A percentile compares a stretch with the other conserved stretches of the same genome.
Conservation (phyloP, 2,113 vertebrate species). For the Ammodytes dubius region DNA sequence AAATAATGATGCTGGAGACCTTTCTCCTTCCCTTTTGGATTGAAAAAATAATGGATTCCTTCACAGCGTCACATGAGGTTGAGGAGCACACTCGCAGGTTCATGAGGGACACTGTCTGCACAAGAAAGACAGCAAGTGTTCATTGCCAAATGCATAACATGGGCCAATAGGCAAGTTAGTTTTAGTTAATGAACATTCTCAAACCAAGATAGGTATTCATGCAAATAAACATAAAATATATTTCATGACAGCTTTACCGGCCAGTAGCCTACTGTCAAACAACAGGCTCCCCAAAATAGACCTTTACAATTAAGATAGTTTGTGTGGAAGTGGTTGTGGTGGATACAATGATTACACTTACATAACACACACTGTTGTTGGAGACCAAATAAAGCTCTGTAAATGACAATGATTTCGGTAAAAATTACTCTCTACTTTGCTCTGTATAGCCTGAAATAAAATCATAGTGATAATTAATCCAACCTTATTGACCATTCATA, state of each 20-base stretch:
- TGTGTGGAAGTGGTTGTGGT: background rate
- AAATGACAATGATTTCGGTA: background rate
- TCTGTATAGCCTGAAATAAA: background rate
- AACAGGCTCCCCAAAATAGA: background rate
- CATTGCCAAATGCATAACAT: conserved; percentile 71
- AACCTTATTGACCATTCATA: background rate
- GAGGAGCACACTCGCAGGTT: conserved; percentile 83
- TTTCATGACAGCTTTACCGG: background rate
- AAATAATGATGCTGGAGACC: conserved; percentile 95
- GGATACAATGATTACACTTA: background rate
- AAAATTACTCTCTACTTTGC: too few species aligned
- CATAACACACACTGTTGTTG: background rate
- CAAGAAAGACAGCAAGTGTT: conserved; percentile 83
- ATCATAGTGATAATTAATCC: background rate
- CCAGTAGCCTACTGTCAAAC: background rate
- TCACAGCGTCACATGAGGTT: conserved; percentile 88
- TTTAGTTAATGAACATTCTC: conserved; percentile 53
- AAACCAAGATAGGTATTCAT: conserved; percentile 17
- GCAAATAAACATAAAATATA: conserved; percentile 12
- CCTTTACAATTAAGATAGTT: background rate
- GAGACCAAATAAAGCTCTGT: background rate
- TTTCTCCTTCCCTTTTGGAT: conserved; percentile 87
- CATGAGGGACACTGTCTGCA: conserved; percentile 86
- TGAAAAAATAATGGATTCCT: conserved; percentile 92
- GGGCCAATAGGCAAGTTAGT: conserved; percentile 44